Percentiles rank a stretch among this genome's conserved stretches.
Evolutionary conservation across 1,140 invertebrate genomes (phyloP).

Genomic region (Leptopilina boulardi): DNA sequence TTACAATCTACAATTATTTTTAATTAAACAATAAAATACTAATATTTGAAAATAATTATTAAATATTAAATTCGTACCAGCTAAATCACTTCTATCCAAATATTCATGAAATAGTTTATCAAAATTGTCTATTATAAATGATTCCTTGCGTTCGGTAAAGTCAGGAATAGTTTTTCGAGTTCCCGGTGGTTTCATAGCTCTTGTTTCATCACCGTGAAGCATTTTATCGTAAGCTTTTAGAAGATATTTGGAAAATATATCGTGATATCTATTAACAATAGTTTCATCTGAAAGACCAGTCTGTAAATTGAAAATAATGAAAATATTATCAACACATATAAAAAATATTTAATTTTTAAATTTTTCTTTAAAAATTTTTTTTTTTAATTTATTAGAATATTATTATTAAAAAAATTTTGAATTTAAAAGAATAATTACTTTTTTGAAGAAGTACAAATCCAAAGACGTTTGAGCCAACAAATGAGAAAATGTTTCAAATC

Average conservation of each 20-base stretch:
- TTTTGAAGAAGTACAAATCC: constrained; percentile 51
- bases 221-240: constrained; percentile 74
- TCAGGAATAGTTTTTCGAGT: constrained; percentile 63
- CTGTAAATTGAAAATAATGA: constrained; percentile 50
- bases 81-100: constrained; percentile 51
- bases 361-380: constrained; percentile 11
- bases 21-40: neutral
- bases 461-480: constrained; percentile 82
- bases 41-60: neutral
- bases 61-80: constrained; percentile 55
- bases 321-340: neutral
- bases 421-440: constrained; percentile 47
- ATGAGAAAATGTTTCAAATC: constrained; percentile 89
- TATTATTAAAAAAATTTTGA: neutral
- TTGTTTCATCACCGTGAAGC: constrained; percentile 54
- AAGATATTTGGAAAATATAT: constrained; percentile 79
- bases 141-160: constrained; percentile 53
- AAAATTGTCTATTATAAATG: constrained; percentile 56
- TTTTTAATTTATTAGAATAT: neutral
- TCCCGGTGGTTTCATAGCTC: constrained; percentile 54
- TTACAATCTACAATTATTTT: too few relatives aligned
- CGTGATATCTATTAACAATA: constrained; percentile 77
- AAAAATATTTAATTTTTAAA: neutral
- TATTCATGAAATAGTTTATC: constrained; percentile 64
- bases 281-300: constrained; percentile 76